These are phyloP conservation scores for Aporrectodea caliginosa DNA, from an alignment of 1,140 invertebrate species.

Conservation along the genomic window DNA sequence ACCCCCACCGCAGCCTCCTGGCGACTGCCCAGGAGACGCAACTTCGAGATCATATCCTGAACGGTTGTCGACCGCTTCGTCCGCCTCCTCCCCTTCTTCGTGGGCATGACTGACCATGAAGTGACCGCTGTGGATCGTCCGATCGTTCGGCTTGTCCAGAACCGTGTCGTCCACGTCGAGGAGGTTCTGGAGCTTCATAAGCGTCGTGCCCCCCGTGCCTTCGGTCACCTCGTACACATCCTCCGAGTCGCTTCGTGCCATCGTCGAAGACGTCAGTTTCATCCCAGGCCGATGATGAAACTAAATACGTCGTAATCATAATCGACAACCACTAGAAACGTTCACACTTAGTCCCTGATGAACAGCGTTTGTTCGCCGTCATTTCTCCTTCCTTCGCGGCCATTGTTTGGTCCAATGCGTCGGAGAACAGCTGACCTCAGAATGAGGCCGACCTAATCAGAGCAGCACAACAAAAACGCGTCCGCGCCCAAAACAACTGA, in stretches of 20 bases:
- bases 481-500: too few species aligned
- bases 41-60: conserved; percentile 63
- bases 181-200: not conserved
- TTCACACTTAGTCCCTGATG: too few species aligned
- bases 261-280: conserved; percentile 6
- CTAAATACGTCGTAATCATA: not conserved
- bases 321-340: too few species aligned
- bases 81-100: conserved; percentile 87
- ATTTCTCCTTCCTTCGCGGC: too few species aligned
- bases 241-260: conserved; percentile 22
- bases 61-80: conserved; percentile 51
- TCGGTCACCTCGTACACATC: conserved; percentile 22
- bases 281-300: not conserved
- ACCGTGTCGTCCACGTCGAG: not conserved
- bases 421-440: too few species aligned
- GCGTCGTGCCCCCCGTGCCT: too few species aligned
- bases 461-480: too few species aligned
- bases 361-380: too few species aligned
- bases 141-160: conserved; percentile 1
- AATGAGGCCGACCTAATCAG: too few species aligned
- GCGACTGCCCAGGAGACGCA: not conserved
- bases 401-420: too few species aligned
- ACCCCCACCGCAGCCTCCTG: conserved; percentile 43
- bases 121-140: conserved; percentile 87
- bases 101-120: conserved; percentile 94